These are phyloP conservation scores for Geococcyx californianus DNA, from an alignment of 2,113 vertebrate genomes.

Conservation along the genomic window DNA sequence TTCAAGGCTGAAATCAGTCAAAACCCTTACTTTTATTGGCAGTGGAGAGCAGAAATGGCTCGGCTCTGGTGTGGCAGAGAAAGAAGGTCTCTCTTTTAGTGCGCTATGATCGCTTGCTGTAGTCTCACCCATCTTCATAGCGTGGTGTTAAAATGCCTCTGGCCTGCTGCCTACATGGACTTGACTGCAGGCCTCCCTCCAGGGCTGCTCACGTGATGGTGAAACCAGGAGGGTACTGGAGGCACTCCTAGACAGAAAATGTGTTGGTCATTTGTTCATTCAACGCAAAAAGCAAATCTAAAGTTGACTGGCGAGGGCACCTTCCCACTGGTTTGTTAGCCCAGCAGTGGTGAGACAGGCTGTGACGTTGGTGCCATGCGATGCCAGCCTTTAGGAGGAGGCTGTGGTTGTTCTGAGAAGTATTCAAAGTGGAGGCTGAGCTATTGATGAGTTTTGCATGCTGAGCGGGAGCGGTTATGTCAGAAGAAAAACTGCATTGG, in stretches of 20 bases:
- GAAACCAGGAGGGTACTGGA: neutral
- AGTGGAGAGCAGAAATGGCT: neutral
- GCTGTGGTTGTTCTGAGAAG: neutral
- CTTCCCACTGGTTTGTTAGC: neutral
- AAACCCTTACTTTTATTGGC: neutral
- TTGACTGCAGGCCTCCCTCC: neutral
- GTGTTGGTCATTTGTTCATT: neutral
- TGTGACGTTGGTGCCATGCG: accelerated
- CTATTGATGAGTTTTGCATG: neutral
- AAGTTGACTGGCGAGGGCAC: neutral
- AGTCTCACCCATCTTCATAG: neutral
- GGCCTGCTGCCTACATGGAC: neutral
- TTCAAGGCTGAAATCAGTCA: neutral
- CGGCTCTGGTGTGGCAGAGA: accelerated
- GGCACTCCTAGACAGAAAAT: neutral
- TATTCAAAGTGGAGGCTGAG: neutral
- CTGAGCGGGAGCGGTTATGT: neutral
- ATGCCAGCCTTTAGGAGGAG: neutral
- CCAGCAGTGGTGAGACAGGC: neutral
- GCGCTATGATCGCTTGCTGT: neutral
- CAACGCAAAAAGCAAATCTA: neutral
- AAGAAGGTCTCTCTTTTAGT: neutral
- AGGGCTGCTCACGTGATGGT: neutral
- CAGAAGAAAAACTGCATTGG: neutral
- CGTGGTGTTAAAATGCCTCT: neutral